Percentiles rank a stretch among this genome's conserved stretches.
Conservation (phyloP, 2,113 vertebrate genomes). For the Furnarius figulus region DNA sequence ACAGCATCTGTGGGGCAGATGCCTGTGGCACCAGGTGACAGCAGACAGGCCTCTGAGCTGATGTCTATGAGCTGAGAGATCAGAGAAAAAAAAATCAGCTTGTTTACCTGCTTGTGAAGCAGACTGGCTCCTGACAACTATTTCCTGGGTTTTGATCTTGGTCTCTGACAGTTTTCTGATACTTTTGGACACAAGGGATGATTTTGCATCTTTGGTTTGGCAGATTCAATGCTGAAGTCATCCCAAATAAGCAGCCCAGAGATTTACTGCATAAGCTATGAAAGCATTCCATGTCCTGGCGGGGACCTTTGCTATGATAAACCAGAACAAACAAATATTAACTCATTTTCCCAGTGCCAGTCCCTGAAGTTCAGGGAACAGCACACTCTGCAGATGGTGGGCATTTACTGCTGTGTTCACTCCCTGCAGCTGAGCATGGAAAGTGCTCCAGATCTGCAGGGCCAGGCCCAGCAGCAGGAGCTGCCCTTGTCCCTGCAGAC, state of each 20-base stretch:
- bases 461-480: background rate
- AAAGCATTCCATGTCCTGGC: background rate
- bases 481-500: background rate
- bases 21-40: background rate
- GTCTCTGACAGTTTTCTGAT: background rate
- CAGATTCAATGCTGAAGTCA: background rate
- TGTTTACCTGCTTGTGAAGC: constrained; percentile 38
- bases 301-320: background rate
- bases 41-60: background rate
- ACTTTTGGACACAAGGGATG: background rate
- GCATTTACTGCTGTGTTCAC: background rate
- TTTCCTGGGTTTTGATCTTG: constrained; percentile 37
- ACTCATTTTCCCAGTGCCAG: background rate
- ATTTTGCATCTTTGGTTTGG: constrained; percentile 39
- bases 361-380: background rate
- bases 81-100: background rate
- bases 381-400: background rate
- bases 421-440: background rate
- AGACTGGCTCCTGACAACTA: background rate
- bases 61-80: background rate
- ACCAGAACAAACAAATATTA: background rate
- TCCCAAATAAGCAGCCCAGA: background rate
- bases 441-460: background rate
- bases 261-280: background rate
- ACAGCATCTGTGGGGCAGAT: background rate